Percentiles rank a stretch among this genome's conserved stretches.
Conservation (phyloP, 2,888 invertebrate species). For the Leucania comma region DNA sequence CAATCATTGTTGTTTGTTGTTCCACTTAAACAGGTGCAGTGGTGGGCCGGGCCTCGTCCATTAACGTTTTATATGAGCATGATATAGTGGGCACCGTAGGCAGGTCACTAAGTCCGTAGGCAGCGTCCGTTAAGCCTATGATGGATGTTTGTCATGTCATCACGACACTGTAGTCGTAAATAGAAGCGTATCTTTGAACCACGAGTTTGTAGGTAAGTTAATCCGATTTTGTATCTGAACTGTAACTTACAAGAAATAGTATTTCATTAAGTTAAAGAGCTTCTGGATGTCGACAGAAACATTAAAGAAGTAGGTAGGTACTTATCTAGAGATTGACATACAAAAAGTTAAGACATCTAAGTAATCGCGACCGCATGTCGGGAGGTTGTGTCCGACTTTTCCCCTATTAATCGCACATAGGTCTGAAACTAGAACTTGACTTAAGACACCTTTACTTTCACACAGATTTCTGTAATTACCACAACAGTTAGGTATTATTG, state of each 20-base stretch:
- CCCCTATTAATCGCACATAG: constrained; percentile 40
- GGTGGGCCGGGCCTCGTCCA: constrained; percentile 28
- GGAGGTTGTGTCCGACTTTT: constrained; percentile 43
- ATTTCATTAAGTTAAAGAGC: background rate
- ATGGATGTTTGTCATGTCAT: constrained; percentile 34
- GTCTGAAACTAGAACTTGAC: constrained; percentile 40
- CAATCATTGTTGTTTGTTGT: constrained; percentile 58
- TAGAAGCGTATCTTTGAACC: constrained; percentile 35
- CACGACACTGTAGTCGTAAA: constrained; percentile 12
- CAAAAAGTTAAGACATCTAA: constrained; percentile 23
- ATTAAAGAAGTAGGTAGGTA: background rate
- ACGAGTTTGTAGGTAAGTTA: constrained; percentile 22
- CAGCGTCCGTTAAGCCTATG: constrained; percentile 47
- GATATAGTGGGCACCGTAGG: constrained; percentile 32
- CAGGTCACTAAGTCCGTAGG: constrained; percentile 41
- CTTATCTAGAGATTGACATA: background rate
- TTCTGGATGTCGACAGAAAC: background rate
- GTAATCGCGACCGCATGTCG: constrained; percentile 41
- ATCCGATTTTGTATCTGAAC: constrained; percentile 22
- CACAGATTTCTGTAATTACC: constrained; percentile 51
- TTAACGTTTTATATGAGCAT: constrained; percentile 38
- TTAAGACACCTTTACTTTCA: constrained; percentile 55
- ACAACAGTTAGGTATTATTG: constrained; percentile 52
- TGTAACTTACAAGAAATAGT: constrained; percentile 4
- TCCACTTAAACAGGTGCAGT: constrained; percentile 42